Evolutionary conservation across 2,888 invertebrate species (phyloP).

Genomic region (Oscheius sp.): DNA sequence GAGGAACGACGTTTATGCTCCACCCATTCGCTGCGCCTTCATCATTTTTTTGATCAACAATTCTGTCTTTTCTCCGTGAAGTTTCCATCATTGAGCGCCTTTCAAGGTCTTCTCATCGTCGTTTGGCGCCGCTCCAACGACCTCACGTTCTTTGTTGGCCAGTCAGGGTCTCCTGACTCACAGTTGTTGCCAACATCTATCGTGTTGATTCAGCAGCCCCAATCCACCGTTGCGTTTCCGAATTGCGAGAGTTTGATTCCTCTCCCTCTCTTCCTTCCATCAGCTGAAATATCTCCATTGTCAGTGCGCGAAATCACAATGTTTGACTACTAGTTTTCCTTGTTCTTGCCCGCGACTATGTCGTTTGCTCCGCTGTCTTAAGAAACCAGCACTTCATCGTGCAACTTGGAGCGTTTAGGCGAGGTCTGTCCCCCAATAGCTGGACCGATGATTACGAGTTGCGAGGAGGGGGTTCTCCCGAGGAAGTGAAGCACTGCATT

Average conservation of each 20-base stretch:
- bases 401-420: background rate
- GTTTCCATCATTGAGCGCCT: constrained; percentile 19
- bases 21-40: background rate
- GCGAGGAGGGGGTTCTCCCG: constrained; percentile 11
- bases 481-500: constrained; percentile 25
- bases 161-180: constrained; percentile 20
- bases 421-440: background rate
- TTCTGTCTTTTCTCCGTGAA: background rate
- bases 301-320: background rate
- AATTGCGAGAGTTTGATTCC: background rate
- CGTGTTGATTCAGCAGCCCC: constrained; percentile 28
- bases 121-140: constrained; percentile 25
- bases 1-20: constrained; percentile 6
- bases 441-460: background rate
- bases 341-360: background rate
- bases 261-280: background rate
- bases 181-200: constrained; percentile 27
- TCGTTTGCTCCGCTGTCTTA: constrained; percentile 9
- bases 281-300: background rate
- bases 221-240: background rate
- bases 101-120: constrained; percentile 22
- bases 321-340: constrained; percentile 15
- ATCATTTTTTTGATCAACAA: background rate
- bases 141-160: constrained; percentile 16
- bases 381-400: background rate